Evolutionary conservation across 2,888 invertebrate genomes (phyloP).

Genomic region (Agrilus biguttatus): DNA sequence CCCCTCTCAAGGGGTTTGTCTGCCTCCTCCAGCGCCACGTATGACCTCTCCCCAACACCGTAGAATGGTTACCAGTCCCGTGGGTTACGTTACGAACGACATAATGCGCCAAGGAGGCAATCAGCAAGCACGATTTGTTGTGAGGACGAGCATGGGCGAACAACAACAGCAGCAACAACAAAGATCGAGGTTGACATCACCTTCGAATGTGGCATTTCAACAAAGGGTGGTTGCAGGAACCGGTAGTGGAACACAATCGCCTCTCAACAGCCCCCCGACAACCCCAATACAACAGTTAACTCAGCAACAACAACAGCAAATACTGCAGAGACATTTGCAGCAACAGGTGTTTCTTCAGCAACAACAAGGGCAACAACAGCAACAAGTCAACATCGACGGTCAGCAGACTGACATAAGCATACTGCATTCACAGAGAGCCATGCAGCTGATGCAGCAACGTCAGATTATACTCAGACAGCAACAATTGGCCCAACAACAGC

Average conservation of each 20-base stretch:
- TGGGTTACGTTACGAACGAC: conserved; percentile 18
- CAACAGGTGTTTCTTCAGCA: conserved; percentile 30
- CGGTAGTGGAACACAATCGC: conserved; percentile 22
- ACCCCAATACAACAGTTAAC: conserved; percentile 20
- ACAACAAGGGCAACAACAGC: conserved; percentile 15
- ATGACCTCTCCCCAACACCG: conserved; percentile 45
- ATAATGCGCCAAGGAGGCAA: conserved; percentile 15
- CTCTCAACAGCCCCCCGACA: conserved; percentile 27
- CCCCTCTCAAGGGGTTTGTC: conserved; percentile 28
- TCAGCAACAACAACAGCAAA: conserved; percentile 26
- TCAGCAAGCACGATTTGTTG: conserved; percentile 21
- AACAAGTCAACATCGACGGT: conserved; percentile 23
- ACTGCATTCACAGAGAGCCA: conserved; percentile 27
- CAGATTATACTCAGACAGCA: conserved; percentile 17
- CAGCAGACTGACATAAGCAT: conserved; percentile 33
- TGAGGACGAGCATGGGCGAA: conserved; percentile 18
- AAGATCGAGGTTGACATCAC: conserved; percentile 20
- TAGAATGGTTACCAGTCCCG: conserved; percentile 39
- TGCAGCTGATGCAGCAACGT: conserved; percentile 25
- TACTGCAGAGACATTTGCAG: conserved; percentile 25
- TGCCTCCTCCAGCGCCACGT: conserved; percentile 34
- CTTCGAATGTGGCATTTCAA: conserved; percentile 24
- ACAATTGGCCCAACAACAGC: conserved; percentile 24
- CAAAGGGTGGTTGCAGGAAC: conserved; percentile 17
- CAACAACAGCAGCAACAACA: conserved; percentile 22